These are phyloP conservation scores for Hemithea aestivaria DNA, from an alignment of 2,888 invertebrate genomes.

Conservation along the genomic window DNA sequence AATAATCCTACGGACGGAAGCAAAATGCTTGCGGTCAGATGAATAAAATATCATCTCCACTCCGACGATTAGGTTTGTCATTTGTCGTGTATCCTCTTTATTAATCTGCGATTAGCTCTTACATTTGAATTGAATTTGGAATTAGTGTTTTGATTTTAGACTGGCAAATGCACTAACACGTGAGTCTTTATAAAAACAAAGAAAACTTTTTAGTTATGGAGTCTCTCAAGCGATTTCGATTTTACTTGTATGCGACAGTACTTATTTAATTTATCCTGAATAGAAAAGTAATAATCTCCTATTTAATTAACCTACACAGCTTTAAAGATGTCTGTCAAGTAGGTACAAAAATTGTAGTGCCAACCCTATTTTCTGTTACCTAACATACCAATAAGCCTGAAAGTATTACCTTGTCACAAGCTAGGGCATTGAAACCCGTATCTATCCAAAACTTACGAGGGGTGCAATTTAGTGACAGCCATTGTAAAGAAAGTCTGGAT, in stretches of 20 bases:
- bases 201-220: too few relatives aligned
- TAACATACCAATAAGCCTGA: too few relatives aligned
- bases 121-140: constrained; percentile 2
- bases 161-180: too few relatives aligned
- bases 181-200: too few relatives aligned
- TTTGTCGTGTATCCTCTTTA: constrained; percentile 21
- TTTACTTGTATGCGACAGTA: too few relatives aligned
- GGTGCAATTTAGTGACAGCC: constrained; percentile 26
- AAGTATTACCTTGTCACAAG: too few relatives aligned
- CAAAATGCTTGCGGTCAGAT: constrained; percentile 24
- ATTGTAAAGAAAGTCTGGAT: constrained; percentile 36
- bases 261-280: too few relatives aligned
- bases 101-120: constrained; percentile 12
- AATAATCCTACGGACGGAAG: constrained; percentile 28
- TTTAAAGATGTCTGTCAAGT: too few relatives aligned
- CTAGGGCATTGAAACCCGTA: constrained; percentile 6
- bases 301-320: too few relatives aligned
- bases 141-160: not conserved
- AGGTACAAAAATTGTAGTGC: too few relatives aligned
- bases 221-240: not conserved
- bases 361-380: too few relatives aligned
- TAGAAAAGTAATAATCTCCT: too few relatives aligned
- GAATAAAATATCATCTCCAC: constrained; percentile 32
- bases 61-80: constrained; percentile 27
- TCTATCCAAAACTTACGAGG: constrained; percentile 21